Base-by-base conservation (phyloP, 1,140 invertebrate species). In the Euura saliciscinereae region DNA sequence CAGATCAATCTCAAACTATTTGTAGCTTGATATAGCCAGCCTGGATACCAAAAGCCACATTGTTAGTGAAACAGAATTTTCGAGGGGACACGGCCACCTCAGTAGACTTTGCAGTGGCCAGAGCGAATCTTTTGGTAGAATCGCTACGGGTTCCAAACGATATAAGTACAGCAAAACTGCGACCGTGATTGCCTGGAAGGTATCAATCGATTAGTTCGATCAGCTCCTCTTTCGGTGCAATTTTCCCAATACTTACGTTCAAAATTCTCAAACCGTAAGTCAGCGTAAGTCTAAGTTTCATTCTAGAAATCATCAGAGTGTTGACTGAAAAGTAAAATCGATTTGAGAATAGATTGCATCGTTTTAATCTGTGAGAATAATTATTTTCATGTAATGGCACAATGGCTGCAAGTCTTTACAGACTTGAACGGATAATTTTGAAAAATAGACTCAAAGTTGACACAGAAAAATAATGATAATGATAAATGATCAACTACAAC, bases 11-110 rank as follows among this genome's bases (percentile, higher is more conserved):
- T 28, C 28, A n/a, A 3, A 59, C 51, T 59, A 59, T 59, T 59
- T 59, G 10, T 11, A 76, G n/a, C 65, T 67, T 6, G 76, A 80
- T 46, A 78, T 59, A 28, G 78, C 81, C 13, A 83, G 43, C 76
- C 75, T 85, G 8, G 76, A 65, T n/a, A 86, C 76, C n/a, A 83
- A 42, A 59, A 81, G 70, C 85, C 85, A 86, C 59, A 71, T 75
- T 8, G 79, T 44, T 10, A 87, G 76, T 72, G 85, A 86, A 78
- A 87, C 84, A 4, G 81, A 79, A 76, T 83, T 79, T 44, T 82
- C 76, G 5, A 82, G 75, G 69, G 74, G 45, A 68, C 78, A 77
- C 28, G 86, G 86, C 86, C 84, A 88, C 68, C 82, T 85, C 4
- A 87, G 68, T 11, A 88, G 51, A 67, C 68, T 69, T 68, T 82